phyloP scores from a whole-genome alignment of 2,797 vertebrate genomes.

The Neosilurus hyrtlii region DNA sequence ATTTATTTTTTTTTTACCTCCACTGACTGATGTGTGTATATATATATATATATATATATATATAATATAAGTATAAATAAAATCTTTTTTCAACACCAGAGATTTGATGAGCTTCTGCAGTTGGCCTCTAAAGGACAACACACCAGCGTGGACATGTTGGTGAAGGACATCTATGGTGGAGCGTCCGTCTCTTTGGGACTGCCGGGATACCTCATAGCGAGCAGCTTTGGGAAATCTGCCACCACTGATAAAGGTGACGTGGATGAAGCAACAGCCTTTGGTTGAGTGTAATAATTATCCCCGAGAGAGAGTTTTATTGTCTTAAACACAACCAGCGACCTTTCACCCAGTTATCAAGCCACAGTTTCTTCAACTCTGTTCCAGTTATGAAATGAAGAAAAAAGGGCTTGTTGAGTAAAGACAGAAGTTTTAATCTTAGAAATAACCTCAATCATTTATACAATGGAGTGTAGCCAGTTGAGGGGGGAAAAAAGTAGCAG shows the following conservation, averaged over 20 bases:
- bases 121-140: conserved; percentile 93
- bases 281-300: conserved; percentile 15
- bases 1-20: no score
- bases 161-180: conserved; percentile 95
- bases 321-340: conserved; percentile 27
- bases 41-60: no score
- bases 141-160: conserved; percentile 94
- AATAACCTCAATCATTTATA: background rate
- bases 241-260: conserved; percentile 87
- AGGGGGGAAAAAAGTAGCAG: no score
- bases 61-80: no score
- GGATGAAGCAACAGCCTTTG: background rate
- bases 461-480: no score
- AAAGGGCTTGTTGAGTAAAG: conserved; percentile 9
- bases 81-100: conserved; percentile 66
- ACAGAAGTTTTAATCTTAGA: background rate
- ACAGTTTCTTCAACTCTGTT: background rate
- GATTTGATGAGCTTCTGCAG: conserved; percentile 93
- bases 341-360: conserved; percentile 45
- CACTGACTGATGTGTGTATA: no score
- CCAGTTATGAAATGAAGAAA: conserved; percentile 52
- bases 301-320: background rate
- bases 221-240: conserved; percentile 96
- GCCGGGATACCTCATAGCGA: conserved; percentile 93
- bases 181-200: conserved; percentile 88